These are phyloP conservation scores for Rana temporaria DNA, from an alignment of 2,113 vertebrate genomes.

Conservation along the genomic window DNA sequence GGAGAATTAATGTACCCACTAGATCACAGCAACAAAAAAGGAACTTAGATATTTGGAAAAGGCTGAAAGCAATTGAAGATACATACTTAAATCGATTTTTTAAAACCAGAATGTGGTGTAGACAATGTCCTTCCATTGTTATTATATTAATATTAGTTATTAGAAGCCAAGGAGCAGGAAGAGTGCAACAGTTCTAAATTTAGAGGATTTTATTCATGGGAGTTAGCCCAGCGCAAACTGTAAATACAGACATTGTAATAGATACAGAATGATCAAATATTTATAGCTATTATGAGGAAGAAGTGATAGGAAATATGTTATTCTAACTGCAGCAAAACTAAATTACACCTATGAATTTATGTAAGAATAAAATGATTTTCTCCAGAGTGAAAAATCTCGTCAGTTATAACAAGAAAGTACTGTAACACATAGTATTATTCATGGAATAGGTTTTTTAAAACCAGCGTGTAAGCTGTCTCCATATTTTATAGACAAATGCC, in stretches of 20 bases:
- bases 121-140: too few species aligned
- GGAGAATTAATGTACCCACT: too few species aligned
- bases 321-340: constrained; percentile 10
- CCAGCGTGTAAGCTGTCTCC: background rate
- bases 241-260: background rate
- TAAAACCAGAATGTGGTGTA: too few species aligned
- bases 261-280: constrained; percentile 10
- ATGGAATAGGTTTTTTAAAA: constrained; percentile 7
- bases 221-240: background rate
- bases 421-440: constrained; percentile 16
- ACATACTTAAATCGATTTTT: too few species aligned
- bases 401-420: constrained; percentile 7
- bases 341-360: constrained; percentile 27
- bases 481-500: constrained; percentile 29
- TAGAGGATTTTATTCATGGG: background rate
- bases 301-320: constrained; percentile 12
- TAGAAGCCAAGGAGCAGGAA: too few species aligned
- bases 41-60: too few species aligned
- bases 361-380: constrained; percentile 19
- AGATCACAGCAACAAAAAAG: too few species aligned
- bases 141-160: too few species aligned
- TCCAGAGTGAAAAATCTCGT: constrained; percentile 20
- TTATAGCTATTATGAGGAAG: constrained; percentile 34
- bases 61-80: too few species aligned
- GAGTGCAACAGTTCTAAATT: too few species aligned